Base-by-base conservation (phyloP, 2,113 vertebrate species). In the Aspiorhynchus laticeps region DNA sequence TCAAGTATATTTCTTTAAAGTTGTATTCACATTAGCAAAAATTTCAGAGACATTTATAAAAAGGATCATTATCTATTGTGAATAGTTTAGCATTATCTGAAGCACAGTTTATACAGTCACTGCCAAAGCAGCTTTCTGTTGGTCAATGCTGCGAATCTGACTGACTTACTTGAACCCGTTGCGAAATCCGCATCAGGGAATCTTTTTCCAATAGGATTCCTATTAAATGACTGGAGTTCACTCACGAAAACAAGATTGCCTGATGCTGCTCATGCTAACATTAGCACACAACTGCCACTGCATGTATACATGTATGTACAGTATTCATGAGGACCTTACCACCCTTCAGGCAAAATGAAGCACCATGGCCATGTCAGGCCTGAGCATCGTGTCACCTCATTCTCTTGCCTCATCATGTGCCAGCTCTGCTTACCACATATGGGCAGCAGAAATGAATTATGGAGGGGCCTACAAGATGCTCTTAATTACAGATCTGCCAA, bases 371-470 rank as follows among this genome's bases (percentile, higher is more conserved):
- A 88, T 74, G 84, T 33, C 85, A 76, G 87, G 84, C 81, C 88
- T 33, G 84, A 84, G 86, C 90, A 90, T 91, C 88, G 88, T 91
- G 90, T 90, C 86, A 86, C 81, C 80, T 91, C 85, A 88, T 90
- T 48, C 80, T 86, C 77, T 56, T 83, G 86, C 80, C 84, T 83
- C 82, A 88, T 93, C 89, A 92, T 85, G 73, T 91, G 92, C 85
- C 92, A 91, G 75, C 56, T 91, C 89, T 91, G 90, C 93, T 94
- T 92, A 93, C 93, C 80, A 86, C 74, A 86, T 71, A 67, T 84
- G 91, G 90, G 91, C 93, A 93, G 76, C 41, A 53, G 84, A 88
- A 81, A 94, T 95, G 51, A 94, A 95, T 94, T 91, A 95, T 94
- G 90, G 89, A 94, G 79, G 46, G 59, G 78, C 15, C 88, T 91